Base-by-base conservation (phyloP, 2,888 invertebrate genomes). In the Eubasilissa splendida region DNA sequence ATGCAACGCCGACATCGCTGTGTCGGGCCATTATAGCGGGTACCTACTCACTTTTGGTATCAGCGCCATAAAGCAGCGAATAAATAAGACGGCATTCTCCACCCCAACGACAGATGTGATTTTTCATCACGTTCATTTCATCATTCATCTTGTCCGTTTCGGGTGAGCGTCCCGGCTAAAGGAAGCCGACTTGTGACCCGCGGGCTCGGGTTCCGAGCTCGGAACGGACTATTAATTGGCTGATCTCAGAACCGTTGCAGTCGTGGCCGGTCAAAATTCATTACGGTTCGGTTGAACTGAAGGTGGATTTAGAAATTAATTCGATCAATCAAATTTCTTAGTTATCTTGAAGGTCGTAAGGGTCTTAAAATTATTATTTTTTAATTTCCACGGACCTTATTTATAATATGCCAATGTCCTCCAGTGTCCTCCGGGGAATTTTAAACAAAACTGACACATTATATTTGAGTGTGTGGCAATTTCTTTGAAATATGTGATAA, bases 91-190 rank as follows among this genome's bases (percentile, higher is more conserved):
- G 68, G 78, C 75, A 56, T 70, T 53, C 77, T 56, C 77, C 71
- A 78, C 80, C 83, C 76, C 76, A 33, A 79, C 78, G 83, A 81
- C 83, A 78, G 80, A 74, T 78, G 80, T 76, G 60, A 83, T 83
- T 83, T 82, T 83, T 83, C 83, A 83, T 83, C 80, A 74, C 53
- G 75, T 78, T 71, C 83, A 76, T 83, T 83, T 80, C 82, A 83
- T 83, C 80, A 83, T 83, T 83, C 76, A 83, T 83, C 83, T 82
- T 81, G 63, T 60, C 63, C 68, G 66, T 58, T 68, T 73, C 71
- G 71, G 71, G 12, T 31, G 71, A 73, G 42, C 71, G 56, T 12
- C 7, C 54, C 54, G 71, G 11, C 31, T 53, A 76, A 76, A 76
- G 76, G 65, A 54, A 7, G 56, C 76, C 79, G 73, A 50, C 79